phyloP scores from a whole-genome alignment of 2,888 invertebrate species.

The Erebia ligea region DNA sequence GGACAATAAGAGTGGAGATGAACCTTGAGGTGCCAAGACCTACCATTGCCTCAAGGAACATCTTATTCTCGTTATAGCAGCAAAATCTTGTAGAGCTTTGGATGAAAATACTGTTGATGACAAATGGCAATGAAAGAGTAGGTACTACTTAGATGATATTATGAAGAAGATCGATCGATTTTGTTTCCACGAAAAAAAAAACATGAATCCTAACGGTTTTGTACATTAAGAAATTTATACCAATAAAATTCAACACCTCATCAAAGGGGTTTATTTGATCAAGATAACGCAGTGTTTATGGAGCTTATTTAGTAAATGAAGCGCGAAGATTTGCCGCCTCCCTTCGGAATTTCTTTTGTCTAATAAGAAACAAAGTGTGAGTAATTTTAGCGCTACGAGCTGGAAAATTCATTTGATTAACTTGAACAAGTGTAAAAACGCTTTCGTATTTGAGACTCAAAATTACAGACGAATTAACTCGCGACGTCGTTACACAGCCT shows the following conservation, averaged over 20 bases:
- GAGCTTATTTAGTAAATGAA: conserved; percentile 32
- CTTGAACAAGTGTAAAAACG: conserved; percentile 46
- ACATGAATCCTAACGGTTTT: not conserved
- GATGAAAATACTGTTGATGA: too few species aligned
- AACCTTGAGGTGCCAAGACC: too few species aligned
- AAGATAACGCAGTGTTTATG: conserved; percentile 28
- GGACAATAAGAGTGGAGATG: too few species aligned
- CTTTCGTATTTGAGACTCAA: not conserved
- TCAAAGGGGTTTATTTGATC: conserved; percentile 24
- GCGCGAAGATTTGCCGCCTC: conserved; percentile 30
- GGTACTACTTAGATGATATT: too few species aligned
- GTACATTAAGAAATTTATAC: not conserved
- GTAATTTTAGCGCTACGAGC: conserved; percentile 56
- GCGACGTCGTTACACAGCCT: not conserved
- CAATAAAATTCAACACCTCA: conserved; percentile 24
- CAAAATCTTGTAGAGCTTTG: too few species aligned
- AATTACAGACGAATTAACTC: not conserved
- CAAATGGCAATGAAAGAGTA: not conserved
- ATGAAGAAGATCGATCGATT: not conserved
- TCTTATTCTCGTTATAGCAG: too few species aligned
- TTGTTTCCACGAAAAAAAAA: not conserved
- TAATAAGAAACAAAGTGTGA: conserved; percentile 57
- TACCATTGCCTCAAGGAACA: too few species aligned
- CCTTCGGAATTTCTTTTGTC: conserved; percentile 58
- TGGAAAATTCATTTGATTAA: conserved; percentile 64